A percentile compares a stretch with the other conserved stretches of the same genome.
Conservation (phyloP, 2,888 invertebrate species). For the Anthoptus insignis region DNA sequence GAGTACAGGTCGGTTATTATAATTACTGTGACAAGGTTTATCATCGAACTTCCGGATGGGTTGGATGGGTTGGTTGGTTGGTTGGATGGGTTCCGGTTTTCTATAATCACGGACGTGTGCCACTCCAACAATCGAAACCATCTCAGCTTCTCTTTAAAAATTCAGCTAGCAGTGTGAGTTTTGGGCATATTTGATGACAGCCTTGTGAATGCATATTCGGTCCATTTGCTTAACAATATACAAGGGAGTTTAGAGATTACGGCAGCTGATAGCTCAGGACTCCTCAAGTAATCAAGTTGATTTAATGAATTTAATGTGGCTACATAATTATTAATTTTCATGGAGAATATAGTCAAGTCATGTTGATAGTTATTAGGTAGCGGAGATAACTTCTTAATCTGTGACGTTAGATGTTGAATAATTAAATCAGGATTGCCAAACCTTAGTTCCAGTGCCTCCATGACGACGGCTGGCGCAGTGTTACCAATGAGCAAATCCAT, state of each 20-base stretch:
- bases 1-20: neutral
- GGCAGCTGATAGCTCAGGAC: conserved; percentile 21
- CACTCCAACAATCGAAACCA: conserved; percentile 12
- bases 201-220: conserved; percentile 14
- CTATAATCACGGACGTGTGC: neutral
- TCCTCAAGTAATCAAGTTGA: conserved; percentile 10
- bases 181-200: conserved; percentile 18
- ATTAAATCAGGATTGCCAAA: conserved; percentile 19
- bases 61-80: neutral
- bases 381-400: conserved; percentile 16
- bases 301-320: conserved; percentile 11
- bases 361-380: conserved; percentile 21
- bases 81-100: neutral
- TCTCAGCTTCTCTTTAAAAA: conserved; percentile 40
- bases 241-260: conserved; percentile 17
- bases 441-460: conserved; percentile 21
- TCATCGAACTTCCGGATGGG: neutral
- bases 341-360: conserved; percentile 13
- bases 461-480: conserved; percentile 12
- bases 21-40: conserved; percentile 11
- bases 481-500: conserved; percentile 18
- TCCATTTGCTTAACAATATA: conserved; percentile 23
- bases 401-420: conserved; percentile 11
- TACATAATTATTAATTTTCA: conserved; percentile 22
- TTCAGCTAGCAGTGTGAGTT: conserved; percentile 1